Percentiles rank a stretch among this genome's conserved stretches.
phyloP scores from a whole-genome alignment of 2,113 vertebrate species.

The Bufo gargarizans region DNA sequence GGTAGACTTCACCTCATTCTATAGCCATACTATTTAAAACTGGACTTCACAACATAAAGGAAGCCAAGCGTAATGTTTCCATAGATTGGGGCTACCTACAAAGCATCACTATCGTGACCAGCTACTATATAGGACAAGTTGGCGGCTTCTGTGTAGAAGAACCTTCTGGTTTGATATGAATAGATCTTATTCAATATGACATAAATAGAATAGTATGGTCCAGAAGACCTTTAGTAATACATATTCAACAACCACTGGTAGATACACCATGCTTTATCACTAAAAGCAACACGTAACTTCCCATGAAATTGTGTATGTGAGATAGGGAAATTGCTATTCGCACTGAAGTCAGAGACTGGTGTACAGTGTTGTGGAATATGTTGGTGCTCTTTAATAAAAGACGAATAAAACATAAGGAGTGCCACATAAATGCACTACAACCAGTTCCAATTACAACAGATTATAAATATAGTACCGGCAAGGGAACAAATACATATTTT shows the following conservation, averaged over 20 bases:
- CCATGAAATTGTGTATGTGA: neutral
- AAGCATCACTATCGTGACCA: conserved; percentile 20
- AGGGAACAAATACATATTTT: neutral
- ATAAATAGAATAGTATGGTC: neutral
- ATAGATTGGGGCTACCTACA: neutral
- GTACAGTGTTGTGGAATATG: neutral
- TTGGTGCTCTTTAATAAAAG: neutral
- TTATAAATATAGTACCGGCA: neutral
- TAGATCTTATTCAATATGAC: too few relatives aligned
- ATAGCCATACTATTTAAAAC: neutral
- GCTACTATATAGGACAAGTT: conserved; percentile 5
- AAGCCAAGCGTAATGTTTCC: neutral
- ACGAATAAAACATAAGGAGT: neutral
- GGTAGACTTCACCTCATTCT: neutral
- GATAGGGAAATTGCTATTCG: neutral
- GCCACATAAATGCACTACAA: neutral
- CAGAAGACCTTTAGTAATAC: neutral
- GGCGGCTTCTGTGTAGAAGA: neutral
- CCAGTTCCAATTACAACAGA: neutral
- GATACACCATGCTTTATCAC: neutral
- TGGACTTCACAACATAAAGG: neutral
- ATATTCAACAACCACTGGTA: neutral
- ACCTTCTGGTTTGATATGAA: neutral
- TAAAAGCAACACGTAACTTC: neutral
- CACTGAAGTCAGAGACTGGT: neutral